phyloP scores from a whole-genome alignment of 2,113 vertebrate species.

The Canis aureus region DNA sequence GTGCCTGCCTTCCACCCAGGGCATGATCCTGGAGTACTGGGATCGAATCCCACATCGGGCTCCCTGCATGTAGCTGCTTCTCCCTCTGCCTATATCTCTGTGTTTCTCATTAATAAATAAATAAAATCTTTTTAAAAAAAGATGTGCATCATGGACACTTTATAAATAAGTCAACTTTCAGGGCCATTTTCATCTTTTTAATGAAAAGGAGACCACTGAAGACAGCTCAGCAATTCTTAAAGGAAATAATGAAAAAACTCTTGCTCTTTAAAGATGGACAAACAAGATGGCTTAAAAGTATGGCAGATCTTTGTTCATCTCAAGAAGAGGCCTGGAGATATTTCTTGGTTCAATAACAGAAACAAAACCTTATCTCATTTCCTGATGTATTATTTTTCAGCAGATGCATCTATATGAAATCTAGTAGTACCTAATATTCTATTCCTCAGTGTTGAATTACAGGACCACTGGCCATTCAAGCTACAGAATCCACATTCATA shows the following conservation, averaged over 20 bases:
- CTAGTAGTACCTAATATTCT: background rate
- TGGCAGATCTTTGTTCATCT: background rate
- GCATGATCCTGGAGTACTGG: too few species aligned
- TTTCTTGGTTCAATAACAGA: background rate
- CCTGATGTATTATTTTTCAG: background rate
- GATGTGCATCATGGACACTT: background rate
- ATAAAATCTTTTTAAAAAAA: background rate
- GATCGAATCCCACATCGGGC: too few species aligned
- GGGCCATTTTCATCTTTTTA: background rate
- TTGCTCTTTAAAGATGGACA: background rate
- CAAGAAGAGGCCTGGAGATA: background rate
- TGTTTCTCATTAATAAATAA: too few species aligned
- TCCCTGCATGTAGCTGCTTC: too few species aligned
- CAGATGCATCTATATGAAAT: background rate
- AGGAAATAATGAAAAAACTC: background rate
- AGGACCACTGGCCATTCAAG: background rate
- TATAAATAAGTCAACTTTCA: background rate
- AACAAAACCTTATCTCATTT: constrained; percentile 13
- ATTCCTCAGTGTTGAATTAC: background rate
- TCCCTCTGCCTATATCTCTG: too few species aligned
- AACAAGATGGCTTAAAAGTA: background rate
- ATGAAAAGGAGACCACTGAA: background rate
- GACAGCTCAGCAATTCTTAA: background rate
- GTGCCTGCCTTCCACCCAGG: too few species aligned
- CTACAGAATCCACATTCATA: background rate